These are phyloP conservation scores for Dicycla oo DNA, from an alignment of 2,888 invertebrate species.

Conservation along the genomic window DNA sequence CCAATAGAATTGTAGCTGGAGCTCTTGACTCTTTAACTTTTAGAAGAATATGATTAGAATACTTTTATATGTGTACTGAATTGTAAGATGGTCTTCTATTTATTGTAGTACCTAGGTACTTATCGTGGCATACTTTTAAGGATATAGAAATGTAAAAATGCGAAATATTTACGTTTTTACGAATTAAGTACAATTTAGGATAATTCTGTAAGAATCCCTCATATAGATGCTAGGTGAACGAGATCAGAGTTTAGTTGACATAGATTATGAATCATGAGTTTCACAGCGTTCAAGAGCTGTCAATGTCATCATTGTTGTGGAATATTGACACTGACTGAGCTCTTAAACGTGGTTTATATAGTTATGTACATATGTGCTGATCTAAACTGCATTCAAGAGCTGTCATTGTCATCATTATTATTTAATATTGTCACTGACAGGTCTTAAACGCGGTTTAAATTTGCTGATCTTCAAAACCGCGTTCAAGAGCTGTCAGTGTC, in stretches of 20 bases:
- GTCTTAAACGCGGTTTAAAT: no score
- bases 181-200: constrained; percentile 88
- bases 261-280: constrained; percentile 78
- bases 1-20: constrained; percentile 85
- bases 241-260: constrained; percentile 79
- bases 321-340: no score
- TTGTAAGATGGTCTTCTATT: constrained; percentile 89
- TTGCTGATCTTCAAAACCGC: no score
- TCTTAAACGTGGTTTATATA: no score
- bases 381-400: no score
- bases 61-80: constrained; percentile 86
- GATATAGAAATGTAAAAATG: constrained; percentile 83
- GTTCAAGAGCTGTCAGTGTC: no score
- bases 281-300: no score
- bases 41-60: constrained; percentile 84
- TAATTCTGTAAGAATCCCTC: constrained; percentile 82
- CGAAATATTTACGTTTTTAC: constrained; percentile 80
- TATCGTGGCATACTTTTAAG: constrained; percentile 87
- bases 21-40: constrained; percentile 79
- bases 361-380: no score
- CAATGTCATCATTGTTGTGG: no score
- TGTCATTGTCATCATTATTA: no score
- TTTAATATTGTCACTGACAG: no score
- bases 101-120: constrained; percentile 90
- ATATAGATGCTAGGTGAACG: constrained; percentile 83